A percentile compares a stretch with the other conserved stretches of the same genome.
phyloP scores from a whole-genome alignment of 2,113 vertebrate species.

The Suricata suricatta region DNA sequence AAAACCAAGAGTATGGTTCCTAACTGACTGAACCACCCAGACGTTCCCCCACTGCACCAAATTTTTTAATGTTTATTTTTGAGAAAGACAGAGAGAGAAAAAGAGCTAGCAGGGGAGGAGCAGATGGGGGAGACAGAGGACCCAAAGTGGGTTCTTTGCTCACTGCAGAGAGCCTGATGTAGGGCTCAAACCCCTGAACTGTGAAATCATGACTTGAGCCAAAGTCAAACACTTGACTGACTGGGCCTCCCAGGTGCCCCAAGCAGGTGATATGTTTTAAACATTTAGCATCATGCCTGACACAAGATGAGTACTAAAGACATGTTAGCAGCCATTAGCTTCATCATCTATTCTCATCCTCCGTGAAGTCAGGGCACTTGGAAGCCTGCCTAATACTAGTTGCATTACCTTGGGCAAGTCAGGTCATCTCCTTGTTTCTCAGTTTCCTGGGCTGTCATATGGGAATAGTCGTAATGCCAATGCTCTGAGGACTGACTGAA shows the following conservation, averaged over 20 bases:
- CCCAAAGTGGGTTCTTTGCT: background rate
- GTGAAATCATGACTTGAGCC: background rate
- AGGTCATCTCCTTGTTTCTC: background rate
- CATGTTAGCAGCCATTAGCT: background rate
- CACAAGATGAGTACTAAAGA: background rate
- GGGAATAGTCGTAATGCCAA: background rate
- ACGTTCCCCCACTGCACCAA: too few species aligned
- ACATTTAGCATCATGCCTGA: background rate
- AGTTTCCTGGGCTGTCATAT: constrained; percentile 25
- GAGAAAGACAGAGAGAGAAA: too few species aligned
- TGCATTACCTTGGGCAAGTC: background rate
- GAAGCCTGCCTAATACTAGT: background rate
- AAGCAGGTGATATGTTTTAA: background rate
- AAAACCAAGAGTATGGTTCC: too few species aligned
- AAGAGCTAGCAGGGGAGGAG: too few species aligned
- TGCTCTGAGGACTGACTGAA: constrained; percentile 3
- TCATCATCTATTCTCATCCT: constrained; percentile 18
- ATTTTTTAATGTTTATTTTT: too few species aligned
- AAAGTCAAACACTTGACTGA: background rate
- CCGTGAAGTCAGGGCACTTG: background rate
- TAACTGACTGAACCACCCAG: too few species aligned
- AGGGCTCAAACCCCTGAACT: background rate
- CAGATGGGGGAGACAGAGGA: too few species aligned
- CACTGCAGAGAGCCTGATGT: background rate
- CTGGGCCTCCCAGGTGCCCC: background rate